Conservation (phyloP, 2,888 invertebrate species). For the Heliconius erato region DNA sequence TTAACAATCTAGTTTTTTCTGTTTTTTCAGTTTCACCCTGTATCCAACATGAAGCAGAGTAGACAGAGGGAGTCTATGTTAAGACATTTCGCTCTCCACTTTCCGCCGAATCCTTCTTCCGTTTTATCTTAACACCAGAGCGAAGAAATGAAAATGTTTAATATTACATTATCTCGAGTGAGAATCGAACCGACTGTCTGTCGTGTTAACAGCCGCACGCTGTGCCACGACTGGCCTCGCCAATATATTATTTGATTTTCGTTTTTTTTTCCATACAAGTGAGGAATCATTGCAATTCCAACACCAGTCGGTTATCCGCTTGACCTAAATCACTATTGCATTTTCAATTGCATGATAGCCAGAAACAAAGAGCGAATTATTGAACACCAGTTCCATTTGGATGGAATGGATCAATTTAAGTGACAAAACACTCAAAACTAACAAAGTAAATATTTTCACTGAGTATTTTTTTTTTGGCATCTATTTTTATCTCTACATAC, state of each 20-base stretch:
- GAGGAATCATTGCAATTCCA: constrained; percentile 9
- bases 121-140: background rate
- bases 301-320: constrained; percentile 23
- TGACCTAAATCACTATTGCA: constrained; percentile 38
- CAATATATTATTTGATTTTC: background rate
- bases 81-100: background rate
- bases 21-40: background rate
- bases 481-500: background rate
- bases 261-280: background rate
- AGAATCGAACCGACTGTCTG: too few relatives aligned
- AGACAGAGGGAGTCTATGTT: background rate
- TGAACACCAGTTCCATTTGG: constrained; percentile 24
- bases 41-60: background rate
- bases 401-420: constrained; percentile 26
- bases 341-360: constrained; percentile 34
- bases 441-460: background rate
- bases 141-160: background rate
- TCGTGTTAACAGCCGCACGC: too few relatives aligned
- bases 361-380: constrained; percentile 34
- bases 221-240: too few relatives aligned
- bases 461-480: background rate
- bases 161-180: background rate
- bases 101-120: background rate
- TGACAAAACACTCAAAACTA: background rate
- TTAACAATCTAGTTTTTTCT: background rate